Conservation (phyloP, 2,113 vertebrate species). For the Stigmatopora argus region DNA sequence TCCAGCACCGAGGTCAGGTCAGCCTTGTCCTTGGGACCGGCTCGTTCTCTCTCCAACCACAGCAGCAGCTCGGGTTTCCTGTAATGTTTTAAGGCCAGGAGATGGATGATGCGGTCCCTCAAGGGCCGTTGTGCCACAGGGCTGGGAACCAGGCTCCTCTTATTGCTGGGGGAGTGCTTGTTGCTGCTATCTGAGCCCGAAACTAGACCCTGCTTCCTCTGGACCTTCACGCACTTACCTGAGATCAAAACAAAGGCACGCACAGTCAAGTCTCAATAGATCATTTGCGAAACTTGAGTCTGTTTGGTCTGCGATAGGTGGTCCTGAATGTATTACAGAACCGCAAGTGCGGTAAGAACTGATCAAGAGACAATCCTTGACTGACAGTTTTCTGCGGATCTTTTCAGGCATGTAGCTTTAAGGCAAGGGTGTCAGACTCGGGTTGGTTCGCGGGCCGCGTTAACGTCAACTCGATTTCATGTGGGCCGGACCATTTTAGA, state of each 20-base stretch:
- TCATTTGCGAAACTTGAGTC: conserved; percentile 2
- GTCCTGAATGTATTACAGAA: neutral
- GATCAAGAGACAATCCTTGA: conserved; percentile 37
- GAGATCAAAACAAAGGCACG: conserved; percentile 39
- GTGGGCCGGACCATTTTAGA: too few species aligned
- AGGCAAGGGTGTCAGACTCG: too few species aligned
- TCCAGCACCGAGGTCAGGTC: conserved; percentile 67
- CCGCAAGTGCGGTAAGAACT: conserved; percentile 17
- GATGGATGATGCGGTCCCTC: conserved; percentile 69
- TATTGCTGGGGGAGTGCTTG: conserved; percentile 70
- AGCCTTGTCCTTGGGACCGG: conserved; percentile 59
- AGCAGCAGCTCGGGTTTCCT: conserved; percentile 71
- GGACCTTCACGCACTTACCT: conserved; percentile 71
- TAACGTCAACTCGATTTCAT: conserved; percentile 1
- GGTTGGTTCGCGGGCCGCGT: too few species aligned
- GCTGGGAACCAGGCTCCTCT: conserved; percentile 56
- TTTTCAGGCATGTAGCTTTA: conserved; percentile 17
- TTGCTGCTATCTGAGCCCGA: conserved; percentile 52
- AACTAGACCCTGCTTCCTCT: conserved; percentile 55
- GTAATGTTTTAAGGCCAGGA: conserved; percentile 69
- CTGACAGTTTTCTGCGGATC: neutral
- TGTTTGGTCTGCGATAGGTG: neutral
- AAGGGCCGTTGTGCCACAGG: conserved; percentile 62
- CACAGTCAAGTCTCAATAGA: conserved; percentile 13
- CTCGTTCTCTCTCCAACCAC: conserved; percentile 64